Evolutionary conservation across 2,888 invertebrate genomes (phyloP).

Genomic region (Lochmaea crataegi): DNA sequence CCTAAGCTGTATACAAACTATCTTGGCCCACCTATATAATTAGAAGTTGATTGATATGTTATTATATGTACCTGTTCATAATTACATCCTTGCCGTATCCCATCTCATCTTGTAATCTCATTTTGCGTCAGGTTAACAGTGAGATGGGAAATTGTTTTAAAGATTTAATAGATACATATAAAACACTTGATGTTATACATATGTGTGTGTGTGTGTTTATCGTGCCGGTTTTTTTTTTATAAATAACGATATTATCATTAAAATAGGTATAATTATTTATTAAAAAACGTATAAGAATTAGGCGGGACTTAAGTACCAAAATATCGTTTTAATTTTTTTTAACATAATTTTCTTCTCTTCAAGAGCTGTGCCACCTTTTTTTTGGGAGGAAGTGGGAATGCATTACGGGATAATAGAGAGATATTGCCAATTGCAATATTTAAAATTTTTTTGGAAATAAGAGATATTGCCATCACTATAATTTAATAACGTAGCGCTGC

Average conservation of each 20-base stretch:
- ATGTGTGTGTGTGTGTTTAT: slow-evolving; percentile 21
- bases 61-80: slow-evolving; percentile 63
- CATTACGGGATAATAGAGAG: no score
- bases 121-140: slow-evolving; percentile 42
- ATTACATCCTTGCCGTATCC: slow-evolving; percentile 52
- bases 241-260: slow-evolving; percentile 27
- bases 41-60: slow-evolving; percentile 63
- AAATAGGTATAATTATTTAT: slow-evolving; percentile 18
- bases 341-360: no score
- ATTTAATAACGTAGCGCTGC: no score
- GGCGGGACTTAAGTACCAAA: not conserved
- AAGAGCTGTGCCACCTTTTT: no score
- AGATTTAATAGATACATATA: slow-evolving; percentile 38
- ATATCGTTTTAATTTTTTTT: no score
- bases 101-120: slow-evolving; percentile 52
- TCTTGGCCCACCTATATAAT: slow-evolving; percentile 56
- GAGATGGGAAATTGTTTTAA: slow-evolving; percentile 41
- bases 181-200: slow-evolving; percentile 27
- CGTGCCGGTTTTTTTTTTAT: not conserved
- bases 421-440: no score
- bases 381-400: no score
- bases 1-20: slow-evolving; percentile 48
- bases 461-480: no score
- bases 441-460: no score
- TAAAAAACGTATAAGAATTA: slow-evolving; percentile 17